A percentile compares a stretch with the other conserved stretches of the same genome.
Conservation (phyloP, 2,888 invertebrate genomes). For the Drosophila buzzatii region DNA sequence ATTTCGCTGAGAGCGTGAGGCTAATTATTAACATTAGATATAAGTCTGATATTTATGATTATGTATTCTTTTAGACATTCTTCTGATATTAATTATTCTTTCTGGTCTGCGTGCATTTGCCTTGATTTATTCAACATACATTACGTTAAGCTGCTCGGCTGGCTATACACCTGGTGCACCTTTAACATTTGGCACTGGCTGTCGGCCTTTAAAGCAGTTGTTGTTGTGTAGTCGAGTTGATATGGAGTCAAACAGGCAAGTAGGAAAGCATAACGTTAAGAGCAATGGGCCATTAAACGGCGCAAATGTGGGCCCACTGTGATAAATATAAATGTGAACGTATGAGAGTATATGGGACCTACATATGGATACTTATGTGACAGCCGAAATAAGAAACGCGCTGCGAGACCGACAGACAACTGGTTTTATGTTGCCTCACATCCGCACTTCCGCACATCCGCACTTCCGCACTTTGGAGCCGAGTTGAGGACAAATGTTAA, state of each 20-base stretch:
- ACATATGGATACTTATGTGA: conserved; percentile 37
- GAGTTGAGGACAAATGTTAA: conserved; percentile 11
- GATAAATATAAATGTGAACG: conserved; percentile 34
- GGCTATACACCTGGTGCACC: conserved; percentile 42
- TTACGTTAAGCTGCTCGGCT: conserved; percentile 12
- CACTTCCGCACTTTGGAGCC: conserved; percentile 19
- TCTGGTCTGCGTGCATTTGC: neutral
- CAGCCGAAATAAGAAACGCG: conserved; percentile 16
- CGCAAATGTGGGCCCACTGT: conserved; percentile 44
- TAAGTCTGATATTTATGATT: neutral
- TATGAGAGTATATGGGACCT: conserved; percentile 2
- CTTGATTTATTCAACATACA: conserved; percentile 10
- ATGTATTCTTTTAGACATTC: too few relatives aligned
- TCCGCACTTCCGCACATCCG: conserved; percentile 24
- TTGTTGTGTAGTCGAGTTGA: conserved; percentile 2
- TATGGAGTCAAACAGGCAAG: conserved; percentile 12
- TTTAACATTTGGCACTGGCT: conserved; percentile 37
- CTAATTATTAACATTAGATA: neutral
- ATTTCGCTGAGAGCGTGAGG: neutral
- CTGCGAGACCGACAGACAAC: conserved; percentile 13
- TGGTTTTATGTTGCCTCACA: conserved; percentile 27
- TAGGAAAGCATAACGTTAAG: conserved; percentile 48
- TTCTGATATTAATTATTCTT: neutral
- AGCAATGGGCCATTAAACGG: conserved; percentile 67
- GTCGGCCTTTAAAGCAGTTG: conserved; percentile 39